These are phyloP conservation scores for Phalacrocorax carbo DNA, from an alignment of 2,113 vertebrate genomes.

Conservation along the genomic window DNA sequence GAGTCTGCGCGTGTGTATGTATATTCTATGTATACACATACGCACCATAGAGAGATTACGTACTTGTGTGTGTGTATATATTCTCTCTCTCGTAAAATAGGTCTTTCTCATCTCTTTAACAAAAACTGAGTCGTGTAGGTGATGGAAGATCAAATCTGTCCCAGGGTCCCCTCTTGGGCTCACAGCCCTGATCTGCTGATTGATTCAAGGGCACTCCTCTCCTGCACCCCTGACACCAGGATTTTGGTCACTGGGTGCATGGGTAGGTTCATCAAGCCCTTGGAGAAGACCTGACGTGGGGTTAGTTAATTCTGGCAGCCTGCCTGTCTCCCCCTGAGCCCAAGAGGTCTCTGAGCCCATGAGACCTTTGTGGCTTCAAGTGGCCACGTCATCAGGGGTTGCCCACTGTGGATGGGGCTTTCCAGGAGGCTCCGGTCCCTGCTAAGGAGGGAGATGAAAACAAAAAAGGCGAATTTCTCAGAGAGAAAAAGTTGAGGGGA, in stretches of 20 bases:
- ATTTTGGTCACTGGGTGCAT: not conserved
- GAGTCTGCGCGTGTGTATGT: not conserved
- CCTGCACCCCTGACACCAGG: not conserved
- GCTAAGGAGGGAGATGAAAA: not conserved
- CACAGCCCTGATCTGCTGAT: not conserved
- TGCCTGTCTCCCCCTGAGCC: not conserved
- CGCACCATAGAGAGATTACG: not conserved
- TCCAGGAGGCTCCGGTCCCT: not conserved
- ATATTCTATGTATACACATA: not conserved
- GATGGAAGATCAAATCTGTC: not conserved
- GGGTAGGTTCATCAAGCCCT: not conserved
- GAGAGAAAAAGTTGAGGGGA: not conserved
- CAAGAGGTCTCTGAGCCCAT: not conserved
- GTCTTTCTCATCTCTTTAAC: not conserved
- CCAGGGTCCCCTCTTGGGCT: not conserved
- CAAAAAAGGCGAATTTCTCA: too few species aligned
- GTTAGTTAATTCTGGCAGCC: not conserved
- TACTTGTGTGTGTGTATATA: not conserved
- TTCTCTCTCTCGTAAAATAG: not conserved
- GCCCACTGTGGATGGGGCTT: accelerated
- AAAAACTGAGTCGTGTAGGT: not conserved
- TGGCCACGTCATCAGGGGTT: accelerated
- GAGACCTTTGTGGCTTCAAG: not conserved
- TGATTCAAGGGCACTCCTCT: not conserved
- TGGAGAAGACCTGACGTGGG: not conserved